A percentile compares a stretch with the other conserved stretches of the same genome.
Evolutionary conservation across 2,888 invertebrate species (phyloP).

Genomic region (Cistogaster globosa): DNA sequence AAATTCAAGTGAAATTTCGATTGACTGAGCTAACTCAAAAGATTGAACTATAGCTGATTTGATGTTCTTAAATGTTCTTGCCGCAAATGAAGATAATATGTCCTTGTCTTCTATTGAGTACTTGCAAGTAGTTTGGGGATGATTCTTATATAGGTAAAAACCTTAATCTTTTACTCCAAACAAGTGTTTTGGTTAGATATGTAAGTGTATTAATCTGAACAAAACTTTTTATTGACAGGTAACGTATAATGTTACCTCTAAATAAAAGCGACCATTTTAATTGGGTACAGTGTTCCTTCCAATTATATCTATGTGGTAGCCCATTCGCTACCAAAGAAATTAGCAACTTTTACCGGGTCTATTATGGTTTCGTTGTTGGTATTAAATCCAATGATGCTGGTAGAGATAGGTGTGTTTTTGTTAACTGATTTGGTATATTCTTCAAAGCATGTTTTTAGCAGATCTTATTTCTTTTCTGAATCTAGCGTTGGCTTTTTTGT

Average conservation of each 20-base stretch:
- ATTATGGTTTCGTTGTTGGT: no score
- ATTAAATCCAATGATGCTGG: no score
- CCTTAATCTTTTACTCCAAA: conserved; percentile 5
- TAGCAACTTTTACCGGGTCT: no score
- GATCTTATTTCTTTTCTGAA: no score
- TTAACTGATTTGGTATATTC: background rate
- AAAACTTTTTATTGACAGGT: background rate
- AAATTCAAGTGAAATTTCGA: no score
- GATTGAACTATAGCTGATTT: background rate
- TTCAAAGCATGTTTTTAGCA: no score
- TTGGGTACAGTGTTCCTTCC: background rate
- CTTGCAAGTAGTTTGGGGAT: background rate
- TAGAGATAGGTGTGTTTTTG: background rate
- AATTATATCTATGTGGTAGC: background rate
- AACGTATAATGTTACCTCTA: background rate
- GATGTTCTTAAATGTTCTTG: background rate
- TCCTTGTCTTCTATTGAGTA: background rate
- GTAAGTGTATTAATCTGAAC: background rate
- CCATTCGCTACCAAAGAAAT: no score
- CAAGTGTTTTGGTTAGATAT: background rate
- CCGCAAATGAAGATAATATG: background rate
- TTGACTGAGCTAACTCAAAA: no score
- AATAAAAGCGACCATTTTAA: background rate
- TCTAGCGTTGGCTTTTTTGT: no score
- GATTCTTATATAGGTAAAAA: background rate